Conservation (phyloP, 2,888 invertebrate genomes). For the Pristionchus japonicus region DNA sequence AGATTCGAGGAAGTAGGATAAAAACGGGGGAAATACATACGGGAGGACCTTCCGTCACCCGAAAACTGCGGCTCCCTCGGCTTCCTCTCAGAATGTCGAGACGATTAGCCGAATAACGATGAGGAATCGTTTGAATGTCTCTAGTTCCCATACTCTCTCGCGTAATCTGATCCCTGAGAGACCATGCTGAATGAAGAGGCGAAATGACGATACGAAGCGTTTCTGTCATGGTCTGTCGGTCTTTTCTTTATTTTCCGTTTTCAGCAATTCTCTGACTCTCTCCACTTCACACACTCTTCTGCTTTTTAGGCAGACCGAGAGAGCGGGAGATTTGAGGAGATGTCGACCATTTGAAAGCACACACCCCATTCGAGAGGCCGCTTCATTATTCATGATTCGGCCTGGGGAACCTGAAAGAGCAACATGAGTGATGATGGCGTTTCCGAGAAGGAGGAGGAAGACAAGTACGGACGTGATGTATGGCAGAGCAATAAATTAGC, state of each 20-base stretch:
- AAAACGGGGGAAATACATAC: neutral
- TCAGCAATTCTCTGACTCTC: neutral
- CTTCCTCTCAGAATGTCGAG: neutral
- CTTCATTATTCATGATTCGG: conserved; percentile 16
- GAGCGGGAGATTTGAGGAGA: neutral
- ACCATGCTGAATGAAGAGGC: no score
- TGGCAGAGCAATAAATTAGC: no score
- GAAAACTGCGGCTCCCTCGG: neutral
- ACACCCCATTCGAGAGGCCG: neutral
- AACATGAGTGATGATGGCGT: neutral
- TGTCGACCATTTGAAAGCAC: neutral
- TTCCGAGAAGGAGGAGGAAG: neutral
- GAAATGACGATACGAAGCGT: no score
- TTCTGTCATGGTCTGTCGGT: neutral
- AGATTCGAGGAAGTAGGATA: neutral
- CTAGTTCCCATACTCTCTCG: no score
- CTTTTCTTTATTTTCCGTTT: neutral
- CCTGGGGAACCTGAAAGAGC: neutral
- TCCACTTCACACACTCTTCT: no score
- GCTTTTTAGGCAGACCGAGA: no score
- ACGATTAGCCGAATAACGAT: neutral
- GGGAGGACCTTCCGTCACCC: neutral
- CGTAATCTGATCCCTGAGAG: no score
- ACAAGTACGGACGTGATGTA: neutral
- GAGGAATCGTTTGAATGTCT: neutral